phyloP scores from a whole-genome alignment of 2,797 vertebrate species.

The Saguinus oedipus region DNA sequence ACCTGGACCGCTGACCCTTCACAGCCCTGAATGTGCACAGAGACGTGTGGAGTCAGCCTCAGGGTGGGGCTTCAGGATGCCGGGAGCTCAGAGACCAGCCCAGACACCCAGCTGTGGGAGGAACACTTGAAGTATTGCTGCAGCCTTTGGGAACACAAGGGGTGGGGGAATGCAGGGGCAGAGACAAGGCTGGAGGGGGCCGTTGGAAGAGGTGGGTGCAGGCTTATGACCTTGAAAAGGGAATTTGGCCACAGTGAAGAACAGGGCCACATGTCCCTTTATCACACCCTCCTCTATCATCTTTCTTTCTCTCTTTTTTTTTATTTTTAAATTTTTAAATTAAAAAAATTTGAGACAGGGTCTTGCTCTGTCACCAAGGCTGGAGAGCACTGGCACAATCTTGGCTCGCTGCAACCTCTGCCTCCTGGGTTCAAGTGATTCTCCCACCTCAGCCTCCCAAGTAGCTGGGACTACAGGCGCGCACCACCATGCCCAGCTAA shows the following conservation, averaged over 20 bases:
- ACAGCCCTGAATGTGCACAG: neutral
- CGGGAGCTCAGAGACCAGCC: neutral
- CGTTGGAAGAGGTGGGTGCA: no score
- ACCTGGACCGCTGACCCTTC: neutral
- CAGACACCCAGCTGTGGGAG: neutral
- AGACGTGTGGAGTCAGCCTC: neutral
- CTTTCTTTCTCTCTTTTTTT: neutral
- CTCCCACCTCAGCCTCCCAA: no score
- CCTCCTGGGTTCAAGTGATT: no score
- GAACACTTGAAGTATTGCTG: neutral
- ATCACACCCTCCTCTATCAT: neutral
- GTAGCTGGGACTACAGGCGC: no score
- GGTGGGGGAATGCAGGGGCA: neutral
- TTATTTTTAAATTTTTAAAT: no score
- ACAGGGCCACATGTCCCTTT: neutral
- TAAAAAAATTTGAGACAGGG: no score
- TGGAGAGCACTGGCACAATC: no score
- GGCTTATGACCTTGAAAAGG: neutral
- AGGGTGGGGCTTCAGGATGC: neutral
- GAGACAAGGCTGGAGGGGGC: neutral
- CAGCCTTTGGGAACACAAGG: neutral
- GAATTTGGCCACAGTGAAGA: neutral
- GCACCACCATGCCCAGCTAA: no score
- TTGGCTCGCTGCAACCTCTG: no score
- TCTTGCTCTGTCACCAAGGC: no score